Percentiles rank a stretch among this genome's conserved stretches.
Evolutionary conservation across 2,888 invertebrate species (phyloP).

Genomic region (Ptychoptera contaminata): DNA sequence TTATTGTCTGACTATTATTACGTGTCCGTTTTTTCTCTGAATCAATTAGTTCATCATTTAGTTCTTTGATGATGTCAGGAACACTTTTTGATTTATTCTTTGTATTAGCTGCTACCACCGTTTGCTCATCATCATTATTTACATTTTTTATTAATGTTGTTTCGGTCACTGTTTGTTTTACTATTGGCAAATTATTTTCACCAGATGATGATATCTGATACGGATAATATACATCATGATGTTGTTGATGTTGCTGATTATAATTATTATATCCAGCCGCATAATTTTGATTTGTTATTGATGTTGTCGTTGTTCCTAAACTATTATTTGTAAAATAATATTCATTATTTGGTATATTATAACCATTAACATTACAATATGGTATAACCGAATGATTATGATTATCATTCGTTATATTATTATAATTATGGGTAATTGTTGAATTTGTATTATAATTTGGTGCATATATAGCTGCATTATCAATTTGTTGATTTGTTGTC

Average conservation of each 20-base stretch:
- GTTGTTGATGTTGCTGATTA: neutral
- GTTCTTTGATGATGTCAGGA: conserved; percentile 57
- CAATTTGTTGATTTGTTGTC: neutral
- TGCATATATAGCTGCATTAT: neutral
- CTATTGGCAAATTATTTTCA: too few species aligned
- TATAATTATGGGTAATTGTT: neutral
- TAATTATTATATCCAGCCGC: neutral
- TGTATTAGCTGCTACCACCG: neutral
- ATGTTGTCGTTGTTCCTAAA: too few species aligned
- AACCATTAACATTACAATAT: neutral
- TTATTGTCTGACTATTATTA: conserved; percentile 36
- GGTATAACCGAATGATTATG: too few species aligned
- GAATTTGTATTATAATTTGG: neutral
- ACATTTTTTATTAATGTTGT: too few species aligned
- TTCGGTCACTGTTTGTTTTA: too few species aligned
- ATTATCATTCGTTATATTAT: too few species aligned
- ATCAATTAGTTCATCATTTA: conserved; percentile 47
- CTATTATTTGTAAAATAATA: too few species aligned
- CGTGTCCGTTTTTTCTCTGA: conserved; percentile 35
- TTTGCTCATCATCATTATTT: conserved; percentile 2
- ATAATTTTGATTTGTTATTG: neutral
- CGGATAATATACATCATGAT: neutral
- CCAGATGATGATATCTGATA: too few species aligned
- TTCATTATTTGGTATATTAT: neutral
- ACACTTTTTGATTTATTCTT: conserved; percentile 46